Evolutionary conservation across 2,113 vertebrate genomes (phyloP), one percentile per base, ranked within the genome.

Genomic region (Setophaga kirtlandii): DNA sequence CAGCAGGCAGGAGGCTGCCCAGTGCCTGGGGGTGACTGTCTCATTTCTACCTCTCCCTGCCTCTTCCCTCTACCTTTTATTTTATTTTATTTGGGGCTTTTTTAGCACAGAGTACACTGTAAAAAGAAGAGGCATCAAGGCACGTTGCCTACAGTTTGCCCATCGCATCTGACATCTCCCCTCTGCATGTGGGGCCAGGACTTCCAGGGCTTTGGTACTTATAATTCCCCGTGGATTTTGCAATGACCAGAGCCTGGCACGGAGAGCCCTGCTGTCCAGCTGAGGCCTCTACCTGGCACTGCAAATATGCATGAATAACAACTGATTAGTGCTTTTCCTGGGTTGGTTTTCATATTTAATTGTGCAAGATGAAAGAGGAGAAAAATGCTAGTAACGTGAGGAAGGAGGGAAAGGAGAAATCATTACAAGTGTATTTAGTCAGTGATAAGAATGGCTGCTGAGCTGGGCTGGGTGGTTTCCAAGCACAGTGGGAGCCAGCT

Each of bases 371-470:
- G 79, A 94, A 91, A 96, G 82, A 64, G 41, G 23, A 93, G 65
- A 68, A 95, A 87, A 91, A 93, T 82, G 63, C 47, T 52, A 93
- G 79, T 50, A 77, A 91, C 6, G 8, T 79, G 58, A 92, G 46
- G 60, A 92, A 63, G 47, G 82, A 95, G 70, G 39, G 35, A 91
- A 53, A 91, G 39, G 35, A 92, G 81, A 89, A 83, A 85, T 77
- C 77, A 94, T 83, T 84, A 74, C 77, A 69, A 79, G 39, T 55
- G 83, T 81, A 55, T 96, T 91, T 89, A 87, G 74, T 47, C 47
- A 80, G 74, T 55, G 93, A 76, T 97, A 94, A 96, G 88, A 93
- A 91, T 42, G 87, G 90, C 89, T 74, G 89, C 92, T 94, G 91
- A 94, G 73, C 91, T 91, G 69, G 56, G n/a, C 78, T 89, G 88